Evolutionary conservation across 2,888 invertebrate genomes (phyloP).

Genomic region (Fissipunctia ypsillon): DNA sequence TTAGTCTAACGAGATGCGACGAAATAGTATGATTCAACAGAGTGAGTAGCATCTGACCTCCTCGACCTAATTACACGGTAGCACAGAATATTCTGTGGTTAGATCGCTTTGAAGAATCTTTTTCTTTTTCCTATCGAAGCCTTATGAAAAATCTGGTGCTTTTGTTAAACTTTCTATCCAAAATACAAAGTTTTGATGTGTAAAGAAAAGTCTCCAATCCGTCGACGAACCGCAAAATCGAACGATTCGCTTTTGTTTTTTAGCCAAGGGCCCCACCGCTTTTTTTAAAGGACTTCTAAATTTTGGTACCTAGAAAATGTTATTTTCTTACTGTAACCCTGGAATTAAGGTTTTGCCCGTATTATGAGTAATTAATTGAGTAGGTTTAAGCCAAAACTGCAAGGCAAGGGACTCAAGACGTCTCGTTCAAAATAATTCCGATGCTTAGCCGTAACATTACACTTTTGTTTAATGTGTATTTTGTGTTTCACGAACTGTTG

Average conservation of each 20-base stretch:
- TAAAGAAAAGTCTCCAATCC: background rate
- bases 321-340: background rate
- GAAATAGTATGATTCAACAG: conserved; percentile 16
- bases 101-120: conserved; percentile 9
- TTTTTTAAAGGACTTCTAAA: background rate
- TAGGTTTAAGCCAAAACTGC: background rate
- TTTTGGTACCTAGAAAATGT: background rate
- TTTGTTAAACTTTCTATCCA: background rate
- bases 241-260: background rate
- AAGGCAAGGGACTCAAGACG: background rate
- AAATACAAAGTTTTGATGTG: background rate
- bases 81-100: conserved; percentile 25
- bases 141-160: conserved; percentile 8
- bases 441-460: no score
- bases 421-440: background rate
- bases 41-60: conserved; percentile 31
- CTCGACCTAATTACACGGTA: conserved; percentile 42
- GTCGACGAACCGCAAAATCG: background rate
- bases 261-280: fast-evolving
- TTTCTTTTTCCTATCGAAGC: background rate
- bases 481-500: no score
- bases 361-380: background rate
- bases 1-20: conserved; percentile 1
- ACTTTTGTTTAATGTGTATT: no score
- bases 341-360: background rate